phyloP scores from a whole-genome alignment of 2,113 vertebrate genomes.

The Isurus oxyrinchus region DNA sequence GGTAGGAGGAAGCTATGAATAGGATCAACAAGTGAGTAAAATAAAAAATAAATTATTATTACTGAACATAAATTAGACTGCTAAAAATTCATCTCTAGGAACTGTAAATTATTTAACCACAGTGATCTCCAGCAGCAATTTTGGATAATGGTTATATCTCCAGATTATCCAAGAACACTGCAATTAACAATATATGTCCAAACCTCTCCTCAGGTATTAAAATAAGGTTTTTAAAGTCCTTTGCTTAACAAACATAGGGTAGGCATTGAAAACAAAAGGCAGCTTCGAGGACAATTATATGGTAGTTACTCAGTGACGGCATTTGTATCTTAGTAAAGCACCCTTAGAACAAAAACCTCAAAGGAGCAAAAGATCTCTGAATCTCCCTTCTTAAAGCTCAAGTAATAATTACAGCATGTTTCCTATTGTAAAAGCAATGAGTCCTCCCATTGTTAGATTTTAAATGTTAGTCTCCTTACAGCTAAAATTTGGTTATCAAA shows the following conservation, averaged over 20 bases:
- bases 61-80: neutral
- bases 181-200: neutral
- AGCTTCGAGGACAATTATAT: neutral
- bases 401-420: neutral
- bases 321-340: neutral
- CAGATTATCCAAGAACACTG: neutral
- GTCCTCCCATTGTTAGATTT: neutral
- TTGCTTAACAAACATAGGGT: neutral
- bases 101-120: neutral
- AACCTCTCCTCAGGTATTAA: constrained; percentile 27
- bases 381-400: neutral
- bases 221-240: neutral
- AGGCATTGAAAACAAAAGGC: neutral
- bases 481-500: constrained; percentile 4
- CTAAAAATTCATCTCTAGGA: neutral
- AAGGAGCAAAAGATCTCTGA: neutral
- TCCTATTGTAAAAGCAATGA: neutral
- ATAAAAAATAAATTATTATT: neutral
- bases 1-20: neutral
- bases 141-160: neutral
- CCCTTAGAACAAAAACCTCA: neutral
- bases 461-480: neutral
- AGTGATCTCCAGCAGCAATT: neutral
- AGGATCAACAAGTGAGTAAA: neutral
- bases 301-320: neutral